Conservation (phyloP, 2,888 invertebrate genomes). For the Latheticus oryzae region DNA sequence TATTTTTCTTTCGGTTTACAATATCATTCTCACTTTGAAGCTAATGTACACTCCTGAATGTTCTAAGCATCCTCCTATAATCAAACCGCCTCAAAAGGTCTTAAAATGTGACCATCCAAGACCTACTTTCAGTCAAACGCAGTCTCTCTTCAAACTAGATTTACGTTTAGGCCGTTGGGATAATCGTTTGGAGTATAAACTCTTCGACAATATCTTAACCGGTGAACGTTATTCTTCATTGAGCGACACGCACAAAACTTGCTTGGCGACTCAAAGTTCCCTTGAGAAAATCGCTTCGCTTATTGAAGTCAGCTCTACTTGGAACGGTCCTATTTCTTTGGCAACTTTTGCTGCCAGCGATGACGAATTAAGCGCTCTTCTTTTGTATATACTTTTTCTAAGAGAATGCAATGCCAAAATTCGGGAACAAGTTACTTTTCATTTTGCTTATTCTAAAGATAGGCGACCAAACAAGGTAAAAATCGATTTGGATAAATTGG, state of each 20-base stretch:
- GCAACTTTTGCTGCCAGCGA: conserved; percentile 84
- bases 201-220: conserved; percentile 78
- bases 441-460: conserved; percentile 77
- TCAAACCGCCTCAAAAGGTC: conserved; percentile 45
- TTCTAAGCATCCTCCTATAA: conserved; percentile 48
- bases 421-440: conserved; percentile 79
- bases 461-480: conserved; percentile 60
- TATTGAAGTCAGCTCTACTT: conserved; percentile 81
- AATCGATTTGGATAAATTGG: conserved; percentile 60
- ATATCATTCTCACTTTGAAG: conserved; percentile 71
- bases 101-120: conserved; percentile 45
- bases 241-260: conserved; percentile 69
- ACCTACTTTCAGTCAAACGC: conserved; percentile 53
- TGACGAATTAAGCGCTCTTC: conserved; percentile 78
- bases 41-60: conserved; percentile 69
- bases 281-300: conserved; percentile 84
- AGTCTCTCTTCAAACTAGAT: conserved; percentile 70
- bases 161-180: conserved; percentile 82
- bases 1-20: conserved; percentile 74
- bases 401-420: conserved; percentile 80
- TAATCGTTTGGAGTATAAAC: conserved; percentile 74
- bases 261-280: conserved; percentile 88
- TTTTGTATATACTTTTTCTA: conserved; percentile 81
- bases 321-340: conserved; percentile 88
- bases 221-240: conserved; percentile 75